phyloP scores from a whole-genome alignment of 2,888 invertebrate genomes.

The Drosophila aldrichi region DNA sequence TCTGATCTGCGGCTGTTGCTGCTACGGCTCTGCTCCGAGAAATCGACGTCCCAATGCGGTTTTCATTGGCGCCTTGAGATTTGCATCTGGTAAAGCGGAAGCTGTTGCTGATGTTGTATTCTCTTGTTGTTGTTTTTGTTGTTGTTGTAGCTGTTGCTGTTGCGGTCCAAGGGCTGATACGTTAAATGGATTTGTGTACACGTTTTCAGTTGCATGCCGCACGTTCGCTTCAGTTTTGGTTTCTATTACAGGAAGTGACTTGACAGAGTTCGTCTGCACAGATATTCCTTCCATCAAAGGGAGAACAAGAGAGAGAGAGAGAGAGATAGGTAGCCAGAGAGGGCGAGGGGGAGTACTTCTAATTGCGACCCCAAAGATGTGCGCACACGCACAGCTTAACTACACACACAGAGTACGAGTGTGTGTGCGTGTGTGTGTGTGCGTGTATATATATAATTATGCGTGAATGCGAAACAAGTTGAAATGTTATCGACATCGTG shows the following conservation, averaged over 20 bases:
- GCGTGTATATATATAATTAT: slow-evolving; percentile 56
- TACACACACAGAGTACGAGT: neutral
- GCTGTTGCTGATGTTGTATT: slow-evolving; percentile 19
- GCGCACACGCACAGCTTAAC: slow-evolving; percentile 52
- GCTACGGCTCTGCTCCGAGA: slow-evolving; percentile 7
- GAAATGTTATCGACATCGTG: slow-evolving; percentile 64
- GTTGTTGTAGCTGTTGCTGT: neutral
- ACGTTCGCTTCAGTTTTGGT: slow-evolving; percentile 37
- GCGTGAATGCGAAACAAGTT: slow-evolving; percentile 62
- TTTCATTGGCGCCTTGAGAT: slow-evolving; percentile 62
- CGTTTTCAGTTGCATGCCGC: slow-evolving; percentile 56
- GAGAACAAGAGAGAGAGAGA: neutral
- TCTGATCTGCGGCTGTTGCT: slow-evolving; percentile 35
- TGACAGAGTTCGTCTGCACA: slow-evolving; percentile 65
- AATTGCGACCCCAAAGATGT: slow-evolving; percentile 67
- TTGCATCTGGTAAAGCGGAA: slow-evolving; percentile 59
- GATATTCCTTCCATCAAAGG: slow-evolving; percentile 42
- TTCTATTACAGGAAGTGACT: slow-evolving; percentile 82
- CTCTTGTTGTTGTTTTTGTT: neutral
- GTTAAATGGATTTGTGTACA: slow-evolving; percentile 53
- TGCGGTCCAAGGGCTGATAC: slow-evolving; percentile 44
- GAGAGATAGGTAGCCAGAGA: neutral
- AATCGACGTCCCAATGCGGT: slow-evolving; percentile 51
- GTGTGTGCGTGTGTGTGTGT: neutral
- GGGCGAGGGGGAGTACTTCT: slow-evolving; percentile 28